Evolutionary conservation across 92 coral and sea anemone genomes (phyloP).

Genomic region (Chrysogorgia sp.): DNA sequence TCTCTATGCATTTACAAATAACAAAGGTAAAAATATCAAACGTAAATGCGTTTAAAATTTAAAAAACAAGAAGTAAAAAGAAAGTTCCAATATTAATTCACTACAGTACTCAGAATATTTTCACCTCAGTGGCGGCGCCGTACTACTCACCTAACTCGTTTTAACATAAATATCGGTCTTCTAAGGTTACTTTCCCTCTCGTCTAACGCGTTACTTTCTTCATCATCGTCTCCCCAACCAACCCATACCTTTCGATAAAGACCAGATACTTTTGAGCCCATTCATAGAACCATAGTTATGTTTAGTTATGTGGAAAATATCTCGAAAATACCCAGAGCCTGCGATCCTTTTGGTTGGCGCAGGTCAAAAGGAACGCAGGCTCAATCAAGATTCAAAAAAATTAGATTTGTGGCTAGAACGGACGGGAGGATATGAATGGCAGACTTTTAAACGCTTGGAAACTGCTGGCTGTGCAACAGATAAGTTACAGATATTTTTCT

Average conservation of each 20-base stretch:
- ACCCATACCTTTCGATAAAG: slow-evolving; percentile 76
- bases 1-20: no score
- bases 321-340: no score
- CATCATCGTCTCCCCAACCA: slow-evolving; percentile 69
- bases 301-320: no score
- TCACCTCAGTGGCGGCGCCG: not conserved
- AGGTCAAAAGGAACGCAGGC: no score
- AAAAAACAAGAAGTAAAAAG: no score
- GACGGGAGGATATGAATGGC: slow-evolving; percentile 28
- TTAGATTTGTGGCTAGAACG: not conserved
- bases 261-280: slow-evolving; percentile 85
- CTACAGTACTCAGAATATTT: no score
- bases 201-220: slow-evolving; percentile 35
- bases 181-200: slow-evolving; percentile 15
- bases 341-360: no score
- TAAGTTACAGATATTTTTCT: slow-evolving; percentile 17
- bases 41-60: no score
- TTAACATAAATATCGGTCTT: slow-evolving; percentile 15
- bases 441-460: not conserved
- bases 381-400: no score
- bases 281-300: slow-evolving; percentile 34
- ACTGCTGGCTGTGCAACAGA: not conserved
- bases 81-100: no score
- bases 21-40: no score
- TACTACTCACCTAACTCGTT: slow-evolving; percentile 32